These are phyloP conservation scores for Protobothrops mucrosquamatus DNA, from an alignment of 2,113 vertebrate species.

Conservation along the genomic window DNA sequence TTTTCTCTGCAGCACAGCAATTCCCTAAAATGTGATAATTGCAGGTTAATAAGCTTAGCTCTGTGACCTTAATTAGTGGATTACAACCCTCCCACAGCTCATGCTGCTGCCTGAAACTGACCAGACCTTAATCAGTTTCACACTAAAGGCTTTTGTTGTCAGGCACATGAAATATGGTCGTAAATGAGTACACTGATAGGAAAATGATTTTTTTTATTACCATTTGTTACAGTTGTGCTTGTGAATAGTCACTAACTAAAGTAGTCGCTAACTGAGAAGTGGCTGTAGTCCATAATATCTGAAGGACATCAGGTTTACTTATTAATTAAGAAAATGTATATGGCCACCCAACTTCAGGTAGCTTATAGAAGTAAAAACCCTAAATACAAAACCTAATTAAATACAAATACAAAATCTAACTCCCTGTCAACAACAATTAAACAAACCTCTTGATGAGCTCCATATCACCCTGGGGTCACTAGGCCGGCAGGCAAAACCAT, in stretches of 20 bases:
- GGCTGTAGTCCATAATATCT: background rate
- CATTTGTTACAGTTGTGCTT: background rate
- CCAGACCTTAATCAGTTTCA: background rate
- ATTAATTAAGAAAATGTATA: background rate
- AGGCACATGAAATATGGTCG: background rate
- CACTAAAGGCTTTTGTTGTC: background rate
- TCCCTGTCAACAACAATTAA: background rate
- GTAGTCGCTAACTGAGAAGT: background rate
- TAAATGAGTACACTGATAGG: background rate
- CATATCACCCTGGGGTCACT: background rate
- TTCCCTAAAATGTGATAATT: background rate
- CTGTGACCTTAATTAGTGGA: background rate
- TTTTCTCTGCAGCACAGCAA: background rate
- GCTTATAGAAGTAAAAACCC: background rate
- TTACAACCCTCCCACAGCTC: background rate
- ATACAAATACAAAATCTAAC: background rate
- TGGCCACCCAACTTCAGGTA: background rate
- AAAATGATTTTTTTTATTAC: background rate
- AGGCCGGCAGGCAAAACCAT: background rate
- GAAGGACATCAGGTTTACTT: background rate
- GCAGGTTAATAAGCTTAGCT: background rate
- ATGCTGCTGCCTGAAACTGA: background rate
- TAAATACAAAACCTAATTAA: background rate
- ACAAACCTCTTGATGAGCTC: background rate
- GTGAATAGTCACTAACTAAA: background rate